Evolutionary conservation across 2,888 invertebrate genomes (phyloP).

Genomic region (Diadromus collaris): DNA sequence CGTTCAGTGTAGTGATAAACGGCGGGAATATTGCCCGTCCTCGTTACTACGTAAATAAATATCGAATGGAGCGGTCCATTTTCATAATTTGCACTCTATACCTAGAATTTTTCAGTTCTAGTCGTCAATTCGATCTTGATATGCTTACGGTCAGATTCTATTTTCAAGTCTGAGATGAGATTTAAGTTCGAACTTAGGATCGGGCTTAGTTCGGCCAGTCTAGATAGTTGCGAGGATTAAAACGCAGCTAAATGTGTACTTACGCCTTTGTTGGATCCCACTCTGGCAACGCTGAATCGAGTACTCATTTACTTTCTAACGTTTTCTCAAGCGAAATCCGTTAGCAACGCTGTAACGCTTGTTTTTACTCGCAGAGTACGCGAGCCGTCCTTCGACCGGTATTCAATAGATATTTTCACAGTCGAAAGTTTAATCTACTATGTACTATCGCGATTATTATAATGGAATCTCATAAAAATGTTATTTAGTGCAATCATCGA

Average conservation of each 20-base stretch:
- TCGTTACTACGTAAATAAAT: background rate
- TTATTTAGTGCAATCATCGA: background rate
- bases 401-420: conserved; percentile 6
- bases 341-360: background rate
- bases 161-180: background rate
- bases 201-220: background rate
- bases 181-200: background rate
- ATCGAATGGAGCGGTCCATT: background rate
- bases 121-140: no score
- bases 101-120: background rate
- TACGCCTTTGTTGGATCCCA: conserved; percentile 28
- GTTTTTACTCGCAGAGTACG: conserved; percentile 21
- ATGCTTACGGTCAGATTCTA: background rate
- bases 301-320: conserved; percentile 35
- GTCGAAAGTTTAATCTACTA: background rate
- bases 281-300: conserved; percentile 7
- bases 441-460: background rate
- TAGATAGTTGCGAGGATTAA: background rate
- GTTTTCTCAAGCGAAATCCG: conserved; percentile 11
- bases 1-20: background rate
- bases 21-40: background rate
- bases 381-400: conserved; percentile 35
- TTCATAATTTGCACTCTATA: background rate
- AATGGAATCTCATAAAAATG: background rate
- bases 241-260: background rate